Evolutionary conservation across 1,140 invertebrate genomes (phyloP).

Genomic region (Platyscapa corneri): DNA sequence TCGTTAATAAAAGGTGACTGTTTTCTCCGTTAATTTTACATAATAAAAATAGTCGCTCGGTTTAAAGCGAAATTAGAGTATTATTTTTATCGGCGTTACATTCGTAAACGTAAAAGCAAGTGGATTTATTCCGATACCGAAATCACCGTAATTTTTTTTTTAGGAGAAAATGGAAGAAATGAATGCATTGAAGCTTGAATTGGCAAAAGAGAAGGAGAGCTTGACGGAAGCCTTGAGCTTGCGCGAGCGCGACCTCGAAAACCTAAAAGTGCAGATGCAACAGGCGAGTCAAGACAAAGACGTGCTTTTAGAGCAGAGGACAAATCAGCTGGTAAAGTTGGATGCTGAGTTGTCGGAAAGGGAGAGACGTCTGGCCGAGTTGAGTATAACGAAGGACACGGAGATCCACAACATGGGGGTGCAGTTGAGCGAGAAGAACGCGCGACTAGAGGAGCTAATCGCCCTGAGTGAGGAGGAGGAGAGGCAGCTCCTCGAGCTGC

Average conservation of each 20-base stretch:
- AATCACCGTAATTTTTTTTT: not conserved
- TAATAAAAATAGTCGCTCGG: too few relatives aligned
- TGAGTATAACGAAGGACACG: constrained; percentile 65
- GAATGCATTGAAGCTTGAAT: constrained; percentile 50
- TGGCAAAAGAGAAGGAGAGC: constrained; percentile 55
- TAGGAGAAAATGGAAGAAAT: constrained; percentile 64
- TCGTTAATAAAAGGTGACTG: too few relatives aligned
- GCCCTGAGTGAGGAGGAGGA: constrained; percentile 75
- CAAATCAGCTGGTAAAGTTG: constrained; percentile 29
- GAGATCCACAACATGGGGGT: constrained; percentile 67
- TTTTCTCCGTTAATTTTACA: too few relatives aligned
- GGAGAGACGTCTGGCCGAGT: constrained; percentile 61
- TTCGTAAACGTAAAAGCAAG: too few relatives aligned
- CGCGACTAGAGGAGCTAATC: constrained; percentile 74
- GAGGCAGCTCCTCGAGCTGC: constrained; percentile 72
- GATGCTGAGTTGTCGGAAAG: constrained; percentile 62
- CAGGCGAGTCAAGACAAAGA: constrained; percentile 11
- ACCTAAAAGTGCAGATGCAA: constrained; percentile 58
- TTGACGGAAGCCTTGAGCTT: constrained; percentile 56
- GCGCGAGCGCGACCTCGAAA: constrained; percentile 59
- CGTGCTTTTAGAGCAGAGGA: not conserved
- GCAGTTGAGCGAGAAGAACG: constrained; percentile 63
- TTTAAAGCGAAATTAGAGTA: too few relatives aligned
- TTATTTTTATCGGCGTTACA: too few relatives aligned
- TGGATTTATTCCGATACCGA: too few relatives aligned